Conservation (phyloP, 2,797 vertebrate species). For the Ibycter americanus region DNA sequence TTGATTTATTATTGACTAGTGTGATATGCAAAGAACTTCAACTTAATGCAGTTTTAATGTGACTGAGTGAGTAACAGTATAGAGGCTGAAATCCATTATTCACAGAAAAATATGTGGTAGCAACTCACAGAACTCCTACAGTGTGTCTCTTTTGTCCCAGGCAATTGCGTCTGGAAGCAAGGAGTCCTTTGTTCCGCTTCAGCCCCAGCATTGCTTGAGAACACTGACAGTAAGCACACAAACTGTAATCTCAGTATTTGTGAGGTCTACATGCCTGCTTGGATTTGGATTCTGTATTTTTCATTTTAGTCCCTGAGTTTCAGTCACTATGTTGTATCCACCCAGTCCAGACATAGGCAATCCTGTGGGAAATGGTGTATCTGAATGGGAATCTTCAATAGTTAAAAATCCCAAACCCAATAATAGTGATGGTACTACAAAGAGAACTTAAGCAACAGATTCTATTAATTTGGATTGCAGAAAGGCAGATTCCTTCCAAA, state of each 20-base stretch:
- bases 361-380: background rate
- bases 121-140: background rate
- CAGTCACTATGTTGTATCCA: background rate
- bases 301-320: background rate
- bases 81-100: background rate
- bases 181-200: background rate
- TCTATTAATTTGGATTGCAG: background rate
- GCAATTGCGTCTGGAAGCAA: background rate
- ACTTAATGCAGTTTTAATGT: background rate
- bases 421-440: background rate
- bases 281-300: background rate
- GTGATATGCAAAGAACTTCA: background rate
- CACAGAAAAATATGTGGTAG: background rate
- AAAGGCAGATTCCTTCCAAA: background rate
- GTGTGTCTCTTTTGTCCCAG: background rate
- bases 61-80: background rate
- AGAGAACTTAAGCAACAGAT: background rate
- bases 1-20: background rate
- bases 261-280: background rate
- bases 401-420: background rate
- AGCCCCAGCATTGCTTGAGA: rapidly evolving
- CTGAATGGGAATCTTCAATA: background rate
- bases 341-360: background rate
- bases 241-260: background rate
- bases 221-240: background rate